These are phyloP conservation scores for Psilopsiagon aymara DNA, from an alignment of 2,113 vertebrate species.

Conservation along the genomic window DNA sequence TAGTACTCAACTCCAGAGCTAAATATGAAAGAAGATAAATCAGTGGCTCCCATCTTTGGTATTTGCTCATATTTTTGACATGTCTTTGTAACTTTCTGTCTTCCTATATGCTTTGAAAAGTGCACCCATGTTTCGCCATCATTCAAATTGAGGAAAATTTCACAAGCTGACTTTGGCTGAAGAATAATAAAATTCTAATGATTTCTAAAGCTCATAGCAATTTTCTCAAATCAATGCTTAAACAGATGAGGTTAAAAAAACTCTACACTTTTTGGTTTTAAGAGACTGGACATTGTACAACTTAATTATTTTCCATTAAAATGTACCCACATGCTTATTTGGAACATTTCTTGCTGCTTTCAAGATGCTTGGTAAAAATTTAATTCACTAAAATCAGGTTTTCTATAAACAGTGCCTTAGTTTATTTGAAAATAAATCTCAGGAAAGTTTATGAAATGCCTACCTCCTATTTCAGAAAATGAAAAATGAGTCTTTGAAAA, in stretches of 20 bases:
- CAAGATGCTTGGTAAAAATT: neutral
- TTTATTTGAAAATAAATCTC: neutral
- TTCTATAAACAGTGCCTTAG: neutral
- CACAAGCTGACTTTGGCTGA: neutral
- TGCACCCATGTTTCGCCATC: neutral
- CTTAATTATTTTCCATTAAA: neutral
- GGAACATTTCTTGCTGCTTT: neutral
- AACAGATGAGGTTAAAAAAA: neutral
- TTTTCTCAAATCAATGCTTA: neutral
- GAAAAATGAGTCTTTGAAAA: neutral
- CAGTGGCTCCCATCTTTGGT: neutral
- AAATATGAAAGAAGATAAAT: neutral
- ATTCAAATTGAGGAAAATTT: neutral
- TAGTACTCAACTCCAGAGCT: neutral
- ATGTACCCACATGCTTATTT: neutral
- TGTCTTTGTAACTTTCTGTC: neutral
- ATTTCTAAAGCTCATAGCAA: neutral
- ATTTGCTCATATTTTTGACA: neutral
- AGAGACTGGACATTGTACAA: neutral
- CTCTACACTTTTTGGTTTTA: neutral
- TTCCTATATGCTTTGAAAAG: neutral
- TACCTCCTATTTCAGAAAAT: neutral
- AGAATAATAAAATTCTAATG: neutral
- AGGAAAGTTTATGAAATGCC: neutral
- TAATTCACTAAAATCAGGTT: neutral